Evolutionary conservation across 2,113 vertebrate genomes (phyloP).

Genomic region (Brachypteracias leptosomus): DNA sequence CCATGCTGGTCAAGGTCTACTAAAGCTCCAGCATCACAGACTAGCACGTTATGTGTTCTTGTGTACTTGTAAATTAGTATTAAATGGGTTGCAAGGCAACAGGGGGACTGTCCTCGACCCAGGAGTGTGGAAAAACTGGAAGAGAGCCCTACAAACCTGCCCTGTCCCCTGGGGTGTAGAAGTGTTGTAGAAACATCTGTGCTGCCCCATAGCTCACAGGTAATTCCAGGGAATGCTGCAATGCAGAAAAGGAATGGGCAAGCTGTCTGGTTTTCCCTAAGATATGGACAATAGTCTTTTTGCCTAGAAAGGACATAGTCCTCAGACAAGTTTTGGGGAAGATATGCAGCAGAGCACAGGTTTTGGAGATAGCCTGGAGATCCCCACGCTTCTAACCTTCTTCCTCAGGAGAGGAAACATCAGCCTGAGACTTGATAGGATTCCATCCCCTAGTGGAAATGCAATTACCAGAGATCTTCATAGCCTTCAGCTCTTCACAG

Average conservation of each 20-base stretch:
- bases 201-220: neutral
- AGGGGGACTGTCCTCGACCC: neutral
- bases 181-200: neutral
- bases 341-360: neutral
- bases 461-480: neutral
- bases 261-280: neutral
- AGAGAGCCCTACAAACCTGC: neutral
- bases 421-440: neutral
- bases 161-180: neutral
- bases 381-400: neutral
- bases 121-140: neutral
- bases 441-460: neutral
- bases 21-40: neutral
- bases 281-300: neutral
- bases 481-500: neutral
- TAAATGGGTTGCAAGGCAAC: neutral
- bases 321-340: neutral
- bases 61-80: neutral
- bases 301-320: neutral
- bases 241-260: neutral
- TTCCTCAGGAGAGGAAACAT: neutral
- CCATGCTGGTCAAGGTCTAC: neutral
- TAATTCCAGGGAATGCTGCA: neutral
- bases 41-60: neutral
- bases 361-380: neutral